Evolutionary conservation across 2,888 invertebrate genomes (phyloP).

Genomic region (Lapara coniferarum): DNA sequence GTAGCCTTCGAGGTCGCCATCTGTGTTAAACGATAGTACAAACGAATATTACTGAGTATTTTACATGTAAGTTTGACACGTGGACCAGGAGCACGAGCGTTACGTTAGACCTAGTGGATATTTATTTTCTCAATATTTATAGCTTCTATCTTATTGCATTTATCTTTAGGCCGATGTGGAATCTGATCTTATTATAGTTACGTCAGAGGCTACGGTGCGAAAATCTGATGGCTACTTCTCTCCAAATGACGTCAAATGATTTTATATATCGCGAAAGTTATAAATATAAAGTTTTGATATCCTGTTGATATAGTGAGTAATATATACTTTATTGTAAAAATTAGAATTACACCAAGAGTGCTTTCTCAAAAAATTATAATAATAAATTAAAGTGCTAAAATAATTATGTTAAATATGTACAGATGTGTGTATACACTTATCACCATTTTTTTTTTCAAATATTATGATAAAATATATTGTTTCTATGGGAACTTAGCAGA

Average conservation of each 20-base stretch:
- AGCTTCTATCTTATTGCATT: slow-evolving; percentile 73
- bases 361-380: slow-evolving; percentile 69
- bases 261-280: slow-evolving; percentile 30
- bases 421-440: slow-evolving; percentile 41
- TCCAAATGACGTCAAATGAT: slow-evolving; percentile 21
- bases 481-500: slow-evolving; percentile 55
- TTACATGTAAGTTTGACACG: slow-evolving; percentile 74
- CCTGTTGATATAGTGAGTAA: slow-evolving; percentile 46
- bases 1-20: slow-evolving; percentile 39
- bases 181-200: slow-evolving; percentile 59
- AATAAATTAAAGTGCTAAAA: slow-evolving; percentile 57
- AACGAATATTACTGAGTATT: slow-evolving; percentile 70
- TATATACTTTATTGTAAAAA: slow-evolving; percentile 45
- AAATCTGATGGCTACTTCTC: slow-evolving; percentile 34
- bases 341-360: slow-evolving; percentile 67
- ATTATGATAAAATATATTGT: slow-evolving; percentile 58
- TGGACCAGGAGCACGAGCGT: slow-evolving; percentile 69
- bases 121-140: slow-evolving; percentile 76
- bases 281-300: slow-evolving; percentile 46
- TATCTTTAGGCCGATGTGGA: slow-evolving; percentile 68
- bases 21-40: slow-evolving; percentile 76
- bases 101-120: slow-evolving; percentile 72
- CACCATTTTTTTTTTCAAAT: slow-evolving; percentile 60
- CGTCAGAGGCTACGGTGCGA: slow-evolving; percentile 42
- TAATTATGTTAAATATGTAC: slow-evolving; percentile 48